These are phyloP conservation scores for Ceratitis capitata DNA, from an alignment of 1,140 invertebrate species.

Conservation along the genomic window DNA sequence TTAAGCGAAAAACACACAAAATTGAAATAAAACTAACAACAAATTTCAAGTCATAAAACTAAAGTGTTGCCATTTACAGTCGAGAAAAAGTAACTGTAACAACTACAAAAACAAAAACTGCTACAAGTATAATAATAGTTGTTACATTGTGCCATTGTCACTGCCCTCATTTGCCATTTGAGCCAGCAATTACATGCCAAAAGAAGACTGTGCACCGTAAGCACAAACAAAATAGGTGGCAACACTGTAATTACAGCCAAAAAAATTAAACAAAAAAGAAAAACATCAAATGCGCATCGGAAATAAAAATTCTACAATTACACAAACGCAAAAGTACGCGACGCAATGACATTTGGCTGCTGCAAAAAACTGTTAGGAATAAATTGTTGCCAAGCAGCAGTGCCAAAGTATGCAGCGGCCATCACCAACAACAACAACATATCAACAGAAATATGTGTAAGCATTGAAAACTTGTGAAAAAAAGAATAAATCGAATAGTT, in stretches of 20 bases:
- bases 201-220: not conserved
- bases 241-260: constrained; percentile 19
- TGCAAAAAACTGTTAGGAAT: not conserved
- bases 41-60: not conserved
- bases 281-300: too few relatives aligned
- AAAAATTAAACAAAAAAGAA: too few relatives aligned
- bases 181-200: not conserved
- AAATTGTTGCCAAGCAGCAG: not conserved
- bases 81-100: too few relatives aligned
- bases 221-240: not conserved
- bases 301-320: not conserved
- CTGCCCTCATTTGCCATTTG: not conserved
- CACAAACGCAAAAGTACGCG: not conserved
- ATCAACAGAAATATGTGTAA: not conserved
- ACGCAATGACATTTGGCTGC: not conserved
- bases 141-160: not conserved
- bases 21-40: too few relatives aligned
- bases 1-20: too few relatives aligned
- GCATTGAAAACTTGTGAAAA: not conserved
- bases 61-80: constrained; percentile 24
- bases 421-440: not conserved
- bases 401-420: too few relatives aligned
- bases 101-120: too few relatives aligned
- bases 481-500: not conserved
- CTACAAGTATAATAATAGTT: not conserved